These are phyloP conservation scores for Antennarius striatus DNA, from an alignment of 2,113 vertebrate genomes.

Conservation along the genomic window DNA sequence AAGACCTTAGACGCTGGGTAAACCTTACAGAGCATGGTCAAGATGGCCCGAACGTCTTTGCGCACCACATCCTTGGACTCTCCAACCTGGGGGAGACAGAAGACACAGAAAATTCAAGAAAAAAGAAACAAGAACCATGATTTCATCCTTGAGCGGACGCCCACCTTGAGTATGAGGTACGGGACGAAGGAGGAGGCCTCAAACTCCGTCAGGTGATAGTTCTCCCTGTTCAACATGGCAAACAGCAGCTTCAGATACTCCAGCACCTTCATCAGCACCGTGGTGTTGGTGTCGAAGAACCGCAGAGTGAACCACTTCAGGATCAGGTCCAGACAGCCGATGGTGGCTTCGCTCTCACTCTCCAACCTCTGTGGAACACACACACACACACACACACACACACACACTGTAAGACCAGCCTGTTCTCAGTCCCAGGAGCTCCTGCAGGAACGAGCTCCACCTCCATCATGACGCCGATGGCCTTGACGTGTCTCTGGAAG, in stretches of 20 bases:
- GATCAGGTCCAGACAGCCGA: conserved; percentile 93
- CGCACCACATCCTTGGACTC: conserved; percentile 96
- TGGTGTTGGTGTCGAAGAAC: conserved; percentile 99
- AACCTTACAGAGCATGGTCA: conserved; percentile 92
- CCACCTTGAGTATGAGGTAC: conserved; percentile 95
- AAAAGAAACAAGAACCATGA: neutral
- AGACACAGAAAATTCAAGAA: neutral
- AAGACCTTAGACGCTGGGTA: conserved; percentile 98
- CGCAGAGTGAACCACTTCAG: conserved; percentile 96
- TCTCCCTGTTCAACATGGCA: conserved; percentile 85
- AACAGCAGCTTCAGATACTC: conserved; percentile 97
- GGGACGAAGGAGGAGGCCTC: conserved; percentile 96
- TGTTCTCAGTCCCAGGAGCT: rapidly evolving
- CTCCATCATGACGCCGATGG: conserved; percentile 93
- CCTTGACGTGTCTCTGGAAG: conserved; percentile 97
- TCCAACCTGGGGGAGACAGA: conserved; percentile 83
- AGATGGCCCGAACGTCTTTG: conserved; percentile 92
- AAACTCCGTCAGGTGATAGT: conserved; percentile 94
- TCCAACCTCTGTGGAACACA: conserved; percentile 86
- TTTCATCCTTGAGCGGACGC: neutral
- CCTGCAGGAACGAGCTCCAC: conserved; percentile 60
- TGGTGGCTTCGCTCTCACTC: conserved; percentile 90
- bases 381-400: neutral
- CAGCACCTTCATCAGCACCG: conserved; percentile 93
- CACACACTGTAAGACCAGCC: neutral